Base-by-base conservation (phyloP, 2,113 vertebrate genomes). In the Phyllopteryx taeniolatus region DNA sequence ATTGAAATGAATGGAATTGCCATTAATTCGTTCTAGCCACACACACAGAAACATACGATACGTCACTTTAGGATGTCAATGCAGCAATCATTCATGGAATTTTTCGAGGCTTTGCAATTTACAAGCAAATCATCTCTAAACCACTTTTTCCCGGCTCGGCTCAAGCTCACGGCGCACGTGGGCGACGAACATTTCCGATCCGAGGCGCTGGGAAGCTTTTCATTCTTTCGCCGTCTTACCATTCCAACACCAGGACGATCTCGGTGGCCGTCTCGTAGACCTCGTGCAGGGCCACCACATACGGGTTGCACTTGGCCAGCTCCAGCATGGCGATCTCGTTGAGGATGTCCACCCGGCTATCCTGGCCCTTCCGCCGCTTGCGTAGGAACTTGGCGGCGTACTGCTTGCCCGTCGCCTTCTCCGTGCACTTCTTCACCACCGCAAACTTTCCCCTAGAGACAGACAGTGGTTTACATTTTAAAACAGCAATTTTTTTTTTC, bases 271-370 rank as follows among this genome's bases (percentile, higher is more conserved):
- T 97, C 85, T 98, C 97, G 72, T 96, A 98, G 82, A 97, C 95
- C 89, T 98, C 96, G 9, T 98, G 94, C 78, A 98, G 91, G 0
- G 93, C 94, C 86, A 98, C 94, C 71, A 99, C 94, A 82, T 94
- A 96, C 3, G 94, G 93, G 89, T 92, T 96, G 59, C 92, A 88
- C 44, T 94, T 93, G 47, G 96, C 95, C 39, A 94, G 79, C 88
- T 99, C 96, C 77, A 99, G 93, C 71, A 97, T 93, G 1, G 96
- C 96, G 43, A 98, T 96, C 90, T 99, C 96, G 0, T 98, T 96
- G 71, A 98, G 91, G 88, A 99, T 94, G 87, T 99, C 96, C 90
- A 91, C 91, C 56, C 95, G 95, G 87, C 96, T 98, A 68, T 98
- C 95, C 88, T 93, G 92, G 60, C 97, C 97, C 88, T 96, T 98